Base-by-base conservation (phyloP, 2,888 invertebrate genomes). In the Leptothorax acervorum region DNA sequence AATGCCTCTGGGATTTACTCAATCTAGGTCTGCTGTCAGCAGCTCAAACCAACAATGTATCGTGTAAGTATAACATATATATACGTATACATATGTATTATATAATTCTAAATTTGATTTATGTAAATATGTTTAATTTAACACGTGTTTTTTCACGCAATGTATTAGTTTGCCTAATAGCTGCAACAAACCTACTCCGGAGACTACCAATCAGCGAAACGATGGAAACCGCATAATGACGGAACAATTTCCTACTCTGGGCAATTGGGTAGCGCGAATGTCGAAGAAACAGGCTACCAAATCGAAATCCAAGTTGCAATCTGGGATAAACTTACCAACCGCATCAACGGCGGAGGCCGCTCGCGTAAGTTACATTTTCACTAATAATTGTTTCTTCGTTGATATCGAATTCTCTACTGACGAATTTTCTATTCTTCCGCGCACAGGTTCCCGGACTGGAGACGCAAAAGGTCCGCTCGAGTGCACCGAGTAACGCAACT, bases 171-270 rank as follows among this genome's bases (percentile, higher is more conserved):
- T 68, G 9, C 75, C 75, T 18, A 87, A 84, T 11, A 79, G 42
- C 1, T 82, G 45, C 35, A 89, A 5, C 45, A 85, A 79, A 45
- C 68, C 75, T 11, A 35, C 23, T 2, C 18, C 65, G 9, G 65
- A 28, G 3, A 83, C 82, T 60, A 12, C 68, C 3, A 15, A 3
- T 8, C 87, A 88, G 8, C 83, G 62, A 51, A 87, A 35, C 28
- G 57, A 51, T 0, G 71, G 62, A 3, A 86, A 68, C 57, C 86
- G 86, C 12, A 81, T 89, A 2, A 90, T 92, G 60, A 86, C 91
- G 4, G 93, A 93, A 75, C 92, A 93, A 70, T 94, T 94, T 88
- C 94, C 94, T 9, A 92, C 91, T 0, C 83, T 94, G n/a, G 92
- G 92, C 18, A 92, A 90, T 70, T 94, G 94, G 94, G 90, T 91